phyloP scores from a whole-genome alignment of 2,888 invertebrate species.

The Cheilosia variabilis region DNA sequence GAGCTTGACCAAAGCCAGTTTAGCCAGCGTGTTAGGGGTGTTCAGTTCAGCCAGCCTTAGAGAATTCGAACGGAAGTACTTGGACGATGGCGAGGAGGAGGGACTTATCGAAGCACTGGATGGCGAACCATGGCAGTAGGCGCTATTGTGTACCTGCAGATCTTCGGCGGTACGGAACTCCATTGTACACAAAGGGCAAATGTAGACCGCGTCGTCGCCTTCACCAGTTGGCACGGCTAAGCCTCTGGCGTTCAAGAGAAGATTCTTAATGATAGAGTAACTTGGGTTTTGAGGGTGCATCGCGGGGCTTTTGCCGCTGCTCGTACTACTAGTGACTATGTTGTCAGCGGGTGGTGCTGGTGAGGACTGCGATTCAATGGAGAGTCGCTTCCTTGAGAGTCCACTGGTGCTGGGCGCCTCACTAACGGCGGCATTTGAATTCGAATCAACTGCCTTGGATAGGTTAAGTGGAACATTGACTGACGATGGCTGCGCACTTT shows the following conservation, averaged over 20 bases:
- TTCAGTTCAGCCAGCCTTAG: constrained; percentile 85
- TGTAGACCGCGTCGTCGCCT: constrained; percentile 87
- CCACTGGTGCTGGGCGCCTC: constrained; percentile 66
- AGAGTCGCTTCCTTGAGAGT: constrained; percentile 78
- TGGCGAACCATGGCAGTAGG: constrained; percentile 90
- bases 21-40: constrained; percentile 82
- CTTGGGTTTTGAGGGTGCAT: constrained; percentile 88
- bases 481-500: constrained; percentile 65
- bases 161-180: constrained; percentile 92
- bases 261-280: constrained; percentile 90
- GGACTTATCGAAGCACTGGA: constrained; percentile 83
- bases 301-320: constrained; percentile 74
- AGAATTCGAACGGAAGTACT: constrained; percentile 86
- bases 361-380: constrained; percentile 76
- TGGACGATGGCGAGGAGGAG: constrained; percentile 82
- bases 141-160: constrained; percentile 90
- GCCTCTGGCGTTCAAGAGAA: constrained; percentile 88
- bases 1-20: constrained; percentile 82
- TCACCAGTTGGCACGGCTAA: constrained; percentile 84
- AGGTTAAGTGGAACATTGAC: constrained; percentile 78
- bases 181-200: constrained; percentile 91
- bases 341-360: constrained; percentile 62
- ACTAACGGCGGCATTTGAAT: neutral
- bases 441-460: constrained; percentile 76
- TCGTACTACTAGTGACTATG: constrained; percentile 41